These are phyloP conservation scores for Talpa occidentalis DNA, from an alignment of 2,113 vertebrate species.

Conservation along the genomic window DNA sequence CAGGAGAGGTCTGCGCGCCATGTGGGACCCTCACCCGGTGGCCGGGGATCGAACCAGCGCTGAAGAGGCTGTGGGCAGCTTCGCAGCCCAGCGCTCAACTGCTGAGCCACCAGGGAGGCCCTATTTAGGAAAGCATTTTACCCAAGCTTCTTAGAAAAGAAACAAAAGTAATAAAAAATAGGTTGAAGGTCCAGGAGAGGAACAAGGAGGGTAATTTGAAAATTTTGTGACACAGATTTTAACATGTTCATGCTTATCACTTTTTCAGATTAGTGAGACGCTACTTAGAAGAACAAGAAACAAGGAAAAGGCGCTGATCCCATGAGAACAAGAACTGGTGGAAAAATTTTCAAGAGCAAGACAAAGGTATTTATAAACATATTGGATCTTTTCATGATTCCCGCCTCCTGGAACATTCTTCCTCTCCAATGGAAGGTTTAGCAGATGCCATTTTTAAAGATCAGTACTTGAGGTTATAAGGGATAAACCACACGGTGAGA, in stretches of 20 bases:
- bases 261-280: not conserved
- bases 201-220: not conserved
- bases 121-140: no score
- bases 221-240: not conserved
- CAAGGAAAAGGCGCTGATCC: not conserved
- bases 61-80: no score
- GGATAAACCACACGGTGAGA: not conserved
- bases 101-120: no score
- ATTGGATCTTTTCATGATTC: not conserved
- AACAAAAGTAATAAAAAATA: not conserved
- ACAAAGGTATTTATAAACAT: not conserved
- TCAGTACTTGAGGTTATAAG: not conserved
- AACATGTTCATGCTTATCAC: not conserved
- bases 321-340: not conserved
- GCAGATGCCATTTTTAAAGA: constrained; percentile 13
- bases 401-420: constrained; percentile 25
- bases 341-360: not conserved
- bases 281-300: not conserved
- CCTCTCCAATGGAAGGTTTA: not conserved
- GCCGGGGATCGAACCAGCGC: no score
- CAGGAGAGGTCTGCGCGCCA: no score
- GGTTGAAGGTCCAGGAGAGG: not conserved
- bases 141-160: constrained; percentile 7
- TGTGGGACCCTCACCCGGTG: no score
- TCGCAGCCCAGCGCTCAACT: no score